These are phyloP conservation scores for Galagoides demidoff DNA, from an alignment of 2,797 vertebrate species.

Conservation along the genomic window DNA sequence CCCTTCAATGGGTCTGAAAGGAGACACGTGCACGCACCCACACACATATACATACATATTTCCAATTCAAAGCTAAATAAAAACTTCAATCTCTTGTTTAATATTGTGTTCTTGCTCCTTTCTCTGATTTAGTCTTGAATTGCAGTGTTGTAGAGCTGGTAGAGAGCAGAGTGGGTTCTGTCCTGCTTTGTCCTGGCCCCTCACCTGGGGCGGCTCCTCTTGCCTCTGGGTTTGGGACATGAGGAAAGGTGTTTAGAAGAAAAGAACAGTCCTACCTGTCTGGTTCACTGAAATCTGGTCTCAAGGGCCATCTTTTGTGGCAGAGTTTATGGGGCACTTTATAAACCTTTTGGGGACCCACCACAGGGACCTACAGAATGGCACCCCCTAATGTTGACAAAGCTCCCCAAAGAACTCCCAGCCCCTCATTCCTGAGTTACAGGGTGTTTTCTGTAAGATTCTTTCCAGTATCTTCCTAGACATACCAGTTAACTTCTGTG, in stretches of 20 bases:
- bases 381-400: neutral
- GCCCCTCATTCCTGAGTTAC: neutral
- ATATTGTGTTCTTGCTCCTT: neutral
- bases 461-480: neutral
- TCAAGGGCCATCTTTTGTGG: neutral
- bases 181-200: neutral
- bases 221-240: neutral
- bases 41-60: neutral
- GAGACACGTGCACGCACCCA: neutral
- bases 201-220: neutral
- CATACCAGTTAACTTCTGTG: neutral
- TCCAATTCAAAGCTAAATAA: neutral
- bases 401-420: neutral
- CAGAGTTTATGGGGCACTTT: neutral
- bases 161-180: neutral
- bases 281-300: neutral
- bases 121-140: neutral
- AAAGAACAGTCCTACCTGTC: neutral
- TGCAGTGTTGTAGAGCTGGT: neutral
- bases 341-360: neutral
- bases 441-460: neutral
- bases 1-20: neutral
- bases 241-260: neutral
- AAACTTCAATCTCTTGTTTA: neutral
- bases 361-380: neutral